Evolutionary conservation across 2,888 invertebrate species (phyloP).

Genomic region (Dinocampus coccinellae): DNA sequence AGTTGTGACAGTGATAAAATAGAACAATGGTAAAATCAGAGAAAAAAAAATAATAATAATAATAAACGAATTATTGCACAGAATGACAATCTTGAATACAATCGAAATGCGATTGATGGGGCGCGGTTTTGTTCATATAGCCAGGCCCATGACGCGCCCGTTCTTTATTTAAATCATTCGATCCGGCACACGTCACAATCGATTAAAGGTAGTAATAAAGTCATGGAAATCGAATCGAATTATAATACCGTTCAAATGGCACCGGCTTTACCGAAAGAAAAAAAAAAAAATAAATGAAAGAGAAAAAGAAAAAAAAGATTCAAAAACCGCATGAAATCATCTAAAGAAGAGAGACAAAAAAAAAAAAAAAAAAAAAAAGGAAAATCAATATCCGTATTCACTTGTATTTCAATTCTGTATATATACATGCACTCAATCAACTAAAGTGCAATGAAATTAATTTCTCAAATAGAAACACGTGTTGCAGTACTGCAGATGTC

Average conservation of each 20-base stretch:
- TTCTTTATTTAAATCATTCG: conserved; percentile 60
- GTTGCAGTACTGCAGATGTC: background rate
- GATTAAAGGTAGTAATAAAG: conserved; percentile 55
- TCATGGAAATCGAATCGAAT: conserved; percentile 46
- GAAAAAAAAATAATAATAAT: conserved; percentile 3
- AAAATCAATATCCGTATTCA: background rate
- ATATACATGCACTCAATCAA: background rate
- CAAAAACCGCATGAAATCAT: background rate
- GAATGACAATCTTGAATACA: conserved; percentile 30
- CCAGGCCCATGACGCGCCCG: conserved; percentile 41
- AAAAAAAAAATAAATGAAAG: background rate
- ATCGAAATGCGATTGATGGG: conserved; percentile 40
- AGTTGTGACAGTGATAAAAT: background rate
- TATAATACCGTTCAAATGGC: background rate
- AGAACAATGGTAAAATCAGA: background rate
- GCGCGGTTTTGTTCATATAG: conserved; percentile 48
- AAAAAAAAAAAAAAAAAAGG: background rate
- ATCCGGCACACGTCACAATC: conserved; percentile 56
- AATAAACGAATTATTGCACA: conserved; percentile 22
- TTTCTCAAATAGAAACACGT: background rate
- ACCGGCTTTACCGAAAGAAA: background rate
- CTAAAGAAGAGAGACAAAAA: no score
- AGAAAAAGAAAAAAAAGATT: background rate
- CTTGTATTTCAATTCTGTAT: no score
- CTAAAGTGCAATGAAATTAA: background rate